These are phyloP conservation scores for Caenorhabditis auriculariae DNA, from an alignment of 2,888 invertebrate species.

Conservation along the genomic window DNA sequence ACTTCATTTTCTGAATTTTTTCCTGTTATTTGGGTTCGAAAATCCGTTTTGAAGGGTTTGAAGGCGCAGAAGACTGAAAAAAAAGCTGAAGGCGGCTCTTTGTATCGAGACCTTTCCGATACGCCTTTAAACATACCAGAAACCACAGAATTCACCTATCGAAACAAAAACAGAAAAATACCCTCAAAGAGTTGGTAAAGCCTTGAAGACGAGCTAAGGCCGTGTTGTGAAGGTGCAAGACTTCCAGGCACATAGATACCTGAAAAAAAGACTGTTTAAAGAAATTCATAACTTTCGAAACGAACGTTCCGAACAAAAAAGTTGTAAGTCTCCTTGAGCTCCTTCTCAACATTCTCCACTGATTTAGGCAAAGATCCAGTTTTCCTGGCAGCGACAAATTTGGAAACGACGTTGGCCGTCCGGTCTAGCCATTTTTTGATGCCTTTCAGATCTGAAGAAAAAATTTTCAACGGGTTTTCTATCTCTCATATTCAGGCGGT, in stretches of 20 bases:
- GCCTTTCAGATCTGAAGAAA: slow-evolving; percentile 45
- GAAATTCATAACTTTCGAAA: not conserved
- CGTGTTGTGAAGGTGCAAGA: slow-evolving; percentile 56
- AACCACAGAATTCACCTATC: slow-evolving; percentile 2
- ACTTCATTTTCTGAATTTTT: slow-evolving; percentile 55
- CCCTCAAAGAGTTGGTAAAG: slow-evolving; percentile 51
- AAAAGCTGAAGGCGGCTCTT: not conserved
- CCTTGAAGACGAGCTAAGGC: slow-evolving; percentile 51
- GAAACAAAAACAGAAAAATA: slow-evolving; percentile 17
- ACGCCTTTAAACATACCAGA: slow-evolving; percentile 3
- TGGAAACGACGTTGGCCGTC: slow-evolving; percentile 40
- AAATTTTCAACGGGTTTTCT: not conserved
- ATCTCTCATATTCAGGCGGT: no score
- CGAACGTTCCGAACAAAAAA: slow-evolving; percentile 54
- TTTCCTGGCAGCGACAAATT: slow-evolving; percentile 32
- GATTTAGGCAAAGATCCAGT: not conserved
- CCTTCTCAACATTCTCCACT: slow-evolving; percentile 19
- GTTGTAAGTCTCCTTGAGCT: slow-evolving; percentile 50
- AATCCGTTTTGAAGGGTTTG: no score
- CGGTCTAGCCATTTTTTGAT: slow-evolving; percentile 51
- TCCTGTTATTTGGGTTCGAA: no score
- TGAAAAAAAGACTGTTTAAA: slow-evolving; percentile 11
- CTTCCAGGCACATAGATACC: slow-evolving; percentile 53
- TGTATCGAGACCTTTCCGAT: not conserved
- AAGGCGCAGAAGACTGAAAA: no score